phyloP scores from a whole-genome alignment of 2,113 vertebrate species.

The Chaetura pelagica region DNA sequence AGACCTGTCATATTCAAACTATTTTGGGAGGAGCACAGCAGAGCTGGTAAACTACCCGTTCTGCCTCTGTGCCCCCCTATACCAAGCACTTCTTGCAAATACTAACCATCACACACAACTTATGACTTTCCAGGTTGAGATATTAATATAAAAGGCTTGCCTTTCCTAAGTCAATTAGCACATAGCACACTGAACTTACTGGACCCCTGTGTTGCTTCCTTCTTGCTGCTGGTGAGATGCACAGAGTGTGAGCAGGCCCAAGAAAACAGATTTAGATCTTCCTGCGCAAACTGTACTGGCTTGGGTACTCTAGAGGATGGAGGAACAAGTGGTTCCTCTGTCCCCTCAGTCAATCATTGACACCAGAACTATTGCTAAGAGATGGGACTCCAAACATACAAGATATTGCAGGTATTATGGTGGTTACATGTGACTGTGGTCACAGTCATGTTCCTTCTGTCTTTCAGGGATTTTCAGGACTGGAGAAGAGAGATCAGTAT shows the following conservation, averaged over 20 bases:
- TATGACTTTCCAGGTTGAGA: background rate
- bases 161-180: background rate
- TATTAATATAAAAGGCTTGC: background rate
- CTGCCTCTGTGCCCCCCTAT: background rate
- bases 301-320: rapidly evolving
- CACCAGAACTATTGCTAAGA: background rate
- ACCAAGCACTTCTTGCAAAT: background rate
- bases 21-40: background rate
- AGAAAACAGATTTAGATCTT: background rate
- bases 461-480: background rate
- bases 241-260: background rate
- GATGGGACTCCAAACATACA: background rate
- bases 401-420: rapidly evolving
- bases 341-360: rapidly evolving
- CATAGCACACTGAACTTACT: background rate
- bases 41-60: background rate
- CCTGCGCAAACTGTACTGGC: background rate
- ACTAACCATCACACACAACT: rapidly evolving
- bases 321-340: background rate
- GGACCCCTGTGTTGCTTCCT: background rate
- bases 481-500: background rate
- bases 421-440: background rate
- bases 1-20: background rate
- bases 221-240: background rate
- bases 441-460: background rate